Evolutionary conservation across 2,797 vertebrate species (phyloP).

Genomic region (Melanotaenia parkinsoni): DNA sequence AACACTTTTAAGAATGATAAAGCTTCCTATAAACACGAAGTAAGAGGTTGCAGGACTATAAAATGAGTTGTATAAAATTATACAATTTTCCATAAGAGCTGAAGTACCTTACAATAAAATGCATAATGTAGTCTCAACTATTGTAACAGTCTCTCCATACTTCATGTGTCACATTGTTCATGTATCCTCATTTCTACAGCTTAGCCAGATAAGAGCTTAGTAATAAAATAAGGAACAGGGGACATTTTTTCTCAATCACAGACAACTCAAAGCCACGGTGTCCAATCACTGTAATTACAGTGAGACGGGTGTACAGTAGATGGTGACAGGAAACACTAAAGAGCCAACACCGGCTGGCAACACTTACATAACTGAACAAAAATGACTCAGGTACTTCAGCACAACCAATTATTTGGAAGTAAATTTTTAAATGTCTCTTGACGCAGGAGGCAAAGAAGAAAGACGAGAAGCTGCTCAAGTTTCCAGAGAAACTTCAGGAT

Average conservation of each 20-base stretch:
- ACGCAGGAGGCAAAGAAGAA: conserved; percentile 97
- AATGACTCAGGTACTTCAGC: not conserved
- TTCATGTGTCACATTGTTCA: too few relatives aligned
- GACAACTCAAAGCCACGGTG: conserved; percentile 8
- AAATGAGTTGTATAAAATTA: not conserved
- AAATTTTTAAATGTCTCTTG: conserved; percentile 2
- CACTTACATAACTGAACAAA: conserved; percentile 41
- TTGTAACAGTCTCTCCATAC: too few relatives aligned
- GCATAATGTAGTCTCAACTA: too few relatives aligned
- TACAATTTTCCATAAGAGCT: not conserved
- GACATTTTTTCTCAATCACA: not conserved
- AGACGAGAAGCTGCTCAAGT: conserved; percentile 89
- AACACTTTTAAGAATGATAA: not conserved
- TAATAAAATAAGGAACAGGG: not conserved
- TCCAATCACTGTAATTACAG: conserved; percentile 19
- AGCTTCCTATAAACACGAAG: too few relatives aligned
- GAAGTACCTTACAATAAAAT: not conserved
- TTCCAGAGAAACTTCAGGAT: conserved; percentile 91
- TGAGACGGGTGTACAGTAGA: conserved; percentile 55
- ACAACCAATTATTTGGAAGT: conserved; percentile 4
- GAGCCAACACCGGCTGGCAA: conserved; percentile 32
- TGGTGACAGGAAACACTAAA: conserved; percentile 58
- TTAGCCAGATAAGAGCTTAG: not conserved
- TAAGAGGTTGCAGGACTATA: not conserved
- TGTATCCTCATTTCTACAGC: not conserved